A percentile compares a stretch with the other conserved stretches of the same genome.
Conservation (phyloP, 2,888 invertebrate species). For the Cheilosia vulpina region DNA sequence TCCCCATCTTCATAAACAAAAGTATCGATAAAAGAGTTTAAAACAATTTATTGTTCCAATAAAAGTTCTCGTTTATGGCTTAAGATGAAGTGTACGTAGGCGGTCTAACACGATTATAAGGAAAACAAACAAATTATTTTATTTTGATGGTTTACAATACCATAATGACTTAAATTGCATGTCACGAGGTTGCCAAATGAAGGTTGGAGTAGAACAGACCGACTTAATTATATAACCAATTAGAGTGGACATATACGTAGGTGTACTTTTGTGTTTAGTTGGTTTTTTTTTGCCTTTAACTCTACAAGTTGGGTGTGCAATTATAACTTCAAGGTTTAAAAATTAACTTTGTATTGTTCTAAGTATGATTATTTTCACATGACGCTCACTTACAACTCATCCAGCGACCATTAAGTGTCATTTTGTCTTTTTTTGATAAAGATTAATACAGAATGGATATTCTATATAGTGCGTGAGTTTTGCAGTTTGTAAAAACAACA, state of each 20-base stretch:
- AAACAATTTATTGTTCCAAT: slow-evolving; percentile 53
- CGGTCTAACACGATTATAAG: slow-evolving; percentile 24
- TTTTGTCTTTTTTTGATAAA: too few relatives aligned
- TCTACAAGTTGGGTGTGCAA: not conserved
- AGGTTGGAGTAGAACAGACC: slow-evolving; percentile 2
- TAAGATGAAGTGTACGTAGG: slow-evolving; percentile 37
- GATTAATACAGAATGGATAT: too few relatives aligned
- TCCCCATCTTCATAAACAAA: slow-evolving; percentile 38
- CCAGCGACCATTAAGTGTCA: too few relatives aligned
- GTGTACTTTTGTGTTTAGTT: not conserved
- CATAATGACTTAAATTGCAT: slow-evolving; percentile 20
- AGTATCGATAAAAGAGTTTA: slow-evolving; percentile 55
- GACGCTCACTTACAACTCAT: too few relatives aligned
- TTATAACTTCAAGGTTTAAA: not conserved
- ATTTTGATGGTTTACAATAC: slow-evolving; percentile 33
- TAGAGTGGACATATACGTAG: slow-evolving; percentile 1
- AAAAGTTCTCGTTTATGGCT: slow-evolving; percentile 40
- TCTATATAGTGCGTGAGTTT: too few relatives aligned
- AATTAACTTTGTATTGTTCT: not conserved
- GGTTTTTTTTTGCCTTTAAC: not conserved
- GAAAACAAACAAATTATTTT: slow-evolving; percentile 52
- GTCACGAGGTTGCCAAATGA: slow-evolving; percentile 9
- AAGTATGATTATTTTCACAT: too few relatives aligned
- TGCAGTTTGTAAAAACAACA: too few relatives aligned
- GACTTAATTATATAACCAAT: slow-evolving; percentile 19